These are phyloP conservation scores for Centropyge bicolor DNA, from an alignment of 2,797 vertebrate genomes.

Conservation along the genomic window DNA sequence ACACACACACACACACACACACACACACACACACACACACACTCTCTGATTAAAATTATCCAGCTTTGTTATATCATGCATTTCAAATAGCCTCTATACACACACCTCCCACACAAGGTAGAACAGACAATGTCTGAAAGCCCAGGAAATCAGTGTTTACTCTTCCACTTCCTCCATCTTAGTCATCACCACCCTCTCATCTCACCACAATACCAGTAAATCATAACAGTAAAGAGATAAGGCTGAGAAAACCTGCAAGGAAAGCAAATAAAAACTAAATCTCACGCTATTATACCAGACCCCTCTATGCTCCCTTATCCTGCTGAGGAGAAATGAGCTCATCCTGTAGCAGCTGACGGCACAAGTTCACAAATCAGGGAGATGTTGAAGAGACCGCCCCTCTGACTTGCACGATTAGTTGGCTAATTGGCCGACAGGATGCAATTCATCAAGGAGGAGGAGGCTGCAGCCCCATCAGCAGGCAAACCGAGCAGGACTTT, in stretches of 20 bases:
- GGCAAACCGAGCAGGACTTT: neutral
- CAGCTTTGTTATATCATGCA: conserved; percentile 37
- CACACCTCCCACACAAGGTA: conserved; percentile 60
- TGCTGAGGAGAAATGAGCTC: neutral
- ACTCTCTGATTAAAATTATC: conserved; percentile 40
- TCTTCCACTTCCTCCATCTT: conserved; percentile 61
- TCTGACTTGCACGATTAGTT: conserved; percentile 35
- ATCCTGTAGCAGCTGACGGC: conserved; percentile 34
- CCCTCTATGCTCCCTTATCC: neutral
- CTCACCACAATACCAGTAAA: conserved; percentile 37
- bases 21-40: conserved; percentile 19
- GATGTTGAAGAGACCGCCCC: conserved; percentile 12
- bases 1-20: conserved; percentile 13
- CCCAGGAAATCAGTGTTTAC: conserved; percentile 59
- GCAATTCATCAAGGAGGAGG: conserved; percentile 38
- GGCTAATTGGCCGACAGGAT: conserved; percentile 42
- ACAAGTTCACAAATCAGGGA: conserved; percentile 28
- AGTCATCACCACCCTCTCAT: conserved; percentile 53
- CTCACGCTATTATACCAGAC: neutral
- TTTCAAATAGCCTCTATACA: conserved; percentile 54
- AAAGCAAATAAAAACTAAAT: conserved; percentile 40
- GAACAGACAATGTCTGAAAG: conserved; percentile 45
- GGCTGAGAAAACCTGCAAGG: conserved; percentile 44
- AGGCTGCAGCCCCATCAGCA: conserved; percentile 8
- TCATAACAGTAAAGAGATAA: conserved; percentile 39